Percentiles rank a stretch among this genome's conserved stretches.
Conservation (phyloP, 2,888 invertebrate species). For the Antitype chi region DNA sequence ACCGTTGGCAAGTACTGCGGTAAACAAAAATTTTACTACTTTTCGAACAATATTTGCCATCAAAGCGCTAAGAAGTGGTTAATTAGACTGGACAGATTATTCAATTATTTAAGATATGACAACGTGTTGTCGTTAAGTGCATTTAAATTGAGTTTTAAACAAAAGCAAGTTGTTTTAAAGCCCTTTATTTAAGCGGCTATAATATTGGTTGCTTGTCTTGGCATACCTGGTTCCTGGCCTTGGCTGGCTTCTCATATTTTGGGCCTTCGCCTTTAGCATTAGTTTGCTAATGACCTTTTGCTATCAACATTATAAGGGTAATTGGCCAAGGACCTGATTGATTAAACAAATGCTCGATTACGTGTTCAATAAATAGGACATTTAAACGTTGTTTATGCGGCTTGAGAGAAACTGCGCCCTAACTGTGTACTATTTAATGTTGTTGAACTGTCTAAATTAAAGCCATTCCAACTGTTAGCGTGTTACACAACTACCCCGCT, state of each 20-base stretch:
- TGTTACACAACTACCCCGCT: too few relatives aligned
- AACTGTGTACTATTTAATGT: too few relatives aligned
- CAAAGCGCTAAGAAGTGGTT: background rate
- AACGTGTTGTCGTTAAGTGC: background rate
- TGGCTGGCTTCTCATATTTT: too few relatives aligned
- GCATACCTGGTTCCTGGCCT: background rate
- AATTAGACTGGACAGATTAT: background rate
- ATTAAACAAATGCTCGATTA: background rate
- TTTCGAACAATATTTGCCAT: background rate
- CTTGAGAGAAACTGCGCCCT: too few relatives aligned
- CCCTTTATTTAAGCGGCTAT: background rate
- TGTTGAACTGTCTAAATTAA: too few relatives aligned
- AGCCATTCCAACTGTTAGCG: too few relatives aligned
- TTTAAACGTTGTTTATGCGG: background rate
- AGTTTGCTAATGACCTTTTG: background rate
- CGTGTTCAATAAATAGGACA: background rate
- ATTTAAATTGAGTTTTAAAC: too few relatives aligned
- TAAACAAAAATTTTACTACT: background rate
- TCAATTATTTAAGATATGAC: background rate
- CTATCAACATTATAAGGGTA: too few relatives aligned
- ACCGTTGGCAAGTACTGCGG: background rate
- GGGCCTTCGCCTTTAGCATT: background rate
- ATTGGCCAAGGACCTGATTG: background rate
- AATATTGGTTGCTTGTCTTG: background rate
- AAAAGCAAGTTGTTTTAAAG: background rate